Base-by-base conservation (phyloP, 2,888 invertebrate genomes). In the Spatulosminthurus flaviceps region DNA sequence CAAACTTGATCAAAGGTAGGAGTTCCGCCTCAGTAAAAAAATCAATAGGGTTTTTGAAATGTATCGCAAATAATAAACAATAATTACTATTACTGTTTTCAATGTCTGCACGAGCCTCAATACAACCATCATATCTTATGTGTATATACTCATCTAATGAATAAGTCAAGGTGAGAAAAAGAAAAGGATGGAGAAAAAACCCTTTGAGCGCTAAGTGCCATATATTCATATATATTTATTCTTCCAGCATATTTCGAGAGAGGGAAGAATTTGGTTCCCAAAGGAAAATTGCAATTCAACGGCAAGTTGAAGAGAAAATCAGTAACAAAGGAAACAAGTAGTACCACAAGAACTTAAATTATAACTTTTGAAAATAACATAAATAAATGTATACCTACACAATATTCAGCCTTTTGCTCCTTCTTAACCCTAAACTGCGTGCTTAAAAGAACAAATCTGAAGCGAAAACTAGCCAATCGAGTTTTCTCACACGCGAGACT, bases 391-490 rank as follows among this genome's bases (percentile, higher is more conserved):
- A n/a, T n/a, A 51, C 51, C 51, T 51, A 51, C 51, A 16, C 51
- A 51, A 19, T 19, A n/a, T n/a, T n/a, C n/a, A n/a, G n/a, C 9
- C 51, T 16, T 51, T 16, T 51, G 51, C 51, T 51, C 34, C 34
- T 34, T 34, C 51, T 51, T 51, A 51, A 51, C 51, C 51, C n/a
- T 24, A 64, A n/a, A 26, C 64, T 64, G 64, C 64, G 64, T 64
- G 64, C 26, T 64, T 64, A 64, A 26, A 64, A 64, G 22, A 64
- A 64, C 41, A 61, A 60, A 61, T 28, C 61, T 73, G 26, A 61
- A 61, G 73, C 60, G 73, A 73, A 60, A 73, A 73, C 73, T 73
- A 73, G 73, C 73, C 73, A 73, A 61, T 73, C 73, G 73, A 73
- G 61, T 73, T 73, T 73, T 73, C 51, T 51, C 51, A 51, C 51